Conservation (phyloP, 2,113 vertebrate species). For the Synchiropus splendidus region DNA sequence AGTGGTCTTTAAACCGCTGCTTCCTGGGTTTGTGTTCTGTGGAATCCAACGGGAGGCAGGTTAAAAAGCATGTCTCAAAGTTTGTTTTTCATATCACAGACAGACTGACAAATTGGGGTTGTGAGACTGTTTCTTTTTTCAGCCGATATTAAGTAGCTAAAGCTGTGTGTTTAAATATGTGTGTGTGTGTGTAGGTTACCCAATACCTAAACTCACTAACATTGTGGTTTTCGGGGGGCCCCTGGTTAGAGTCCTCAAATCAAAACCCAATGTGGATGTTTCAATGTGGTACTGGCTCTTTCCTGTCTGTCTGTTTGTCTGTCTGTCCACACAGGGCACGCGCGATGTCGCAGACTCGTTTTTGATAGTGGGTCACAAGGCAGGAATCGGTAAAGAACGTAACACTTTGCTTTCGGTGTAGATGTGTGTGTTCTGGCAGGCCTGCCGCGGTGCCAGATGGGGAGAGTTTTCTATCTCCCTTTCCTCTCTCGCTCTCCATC, state of each 20-base stretch:
- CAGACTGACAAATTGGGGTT: constrained; percentile 5
- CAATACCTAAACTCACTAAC: constrained; percentile 27
- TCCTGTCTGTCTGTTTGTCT: constrained; percentile 11
- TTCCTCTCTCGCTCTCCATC: constrained; percentile 23
- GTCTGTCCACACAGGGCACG: too few relatives aligned
- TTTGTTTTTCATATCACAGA: too few relatives aligned
- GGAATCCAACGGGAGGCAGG: too few relatives aligned
- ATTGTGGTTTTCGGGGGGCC: constrained; percentile 16
- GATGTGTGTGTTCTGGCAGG: constrained; percentile 24
- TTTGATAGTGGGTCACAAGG: constrained; percentile 5
- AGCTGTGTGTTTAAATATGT: constrained; percentile 3
- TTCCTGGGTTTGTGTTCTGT: too few relatives aligned
- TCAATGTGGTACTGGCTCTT: constrained; percentile 6
- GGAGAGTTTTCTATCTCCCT: constrained; percentile 47
- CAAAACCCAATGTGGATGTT: constrained; percentile 24
- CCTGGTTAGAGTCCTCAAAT: constrained; percentile 18
- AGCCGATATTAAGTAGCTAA: constrained; percentile 23
- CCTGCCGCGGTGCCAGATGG: constrained; percentile 46
- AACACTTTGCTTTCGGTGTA: constrained; percentile 31
- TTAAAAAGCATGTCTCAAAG: too few relatives aligned
- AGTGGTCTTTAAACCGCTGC: too few relatives aligned
- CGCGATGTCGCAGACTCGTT: too few relatives aligned
- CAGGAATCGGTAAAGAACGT: constrained; percentile 41
- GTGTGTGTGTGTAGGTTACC: constrained; percentile 16
- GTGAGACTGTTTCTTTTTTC: constrained; percentile 15